Percentiles rank a stretch among this genome's conserved stretches.
phyloP scores from a whole-genome alignment of 2,888 invertebrate genomes.

The Oscheius sp. region DNA sequence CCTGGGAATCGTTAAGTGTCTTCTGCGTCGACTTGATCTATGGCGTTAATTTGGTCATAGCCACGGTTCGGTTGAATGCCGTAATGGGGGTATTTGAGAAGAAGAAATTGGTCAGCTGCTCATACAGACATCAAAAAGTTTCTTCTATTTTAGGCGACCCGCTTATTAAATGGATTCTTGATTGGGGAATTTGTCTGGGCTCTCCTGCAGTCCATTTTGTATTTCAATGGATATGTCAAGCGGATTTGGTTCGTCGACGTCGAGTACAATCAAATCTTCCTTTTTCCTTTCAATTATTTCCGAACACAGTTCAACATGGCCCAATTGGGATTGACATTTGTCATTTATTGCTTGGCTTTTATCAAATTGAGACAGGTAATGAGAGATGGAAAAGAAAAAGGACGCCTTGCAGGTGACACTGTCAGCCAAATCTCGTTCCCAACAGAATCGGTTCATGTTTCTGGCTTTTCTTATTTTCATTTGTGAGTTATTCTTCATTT shows the following conservation, averaged over 20 bases:
- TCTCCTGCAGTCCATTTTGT: background rate
- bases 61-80: constrained; percentile 13
- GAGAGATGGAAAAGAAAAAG: background rate
- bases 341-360: constrained; percentile 12
- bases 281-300: background rate
- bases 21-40: constrained; percentile 19
- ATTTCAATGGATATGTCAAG: constrained; percentile 10
- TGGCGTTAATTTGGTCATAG: constrained; percentile 12
- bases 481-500: constrained; percentile 4
- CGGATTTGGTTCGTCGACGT: constrained; percentile 5
- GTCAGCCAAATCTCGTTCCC: background rate
- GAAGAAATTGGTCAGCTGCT: background rate
- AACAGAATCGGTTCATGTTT: constrained; percentile 8
- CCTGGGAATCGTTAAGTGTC: constrained; percentile 22
- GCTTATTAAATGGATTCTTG: background rate
- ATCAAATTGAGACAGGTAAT: background rate
- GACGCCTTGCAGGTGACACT: background rate
- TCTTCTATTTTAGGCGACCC: background rate
- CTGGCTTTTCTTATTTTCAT: constrained; percentile 8
- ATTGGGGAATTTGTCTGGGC: constrained; percentile 15
- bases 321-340: constrained; percentile 1
- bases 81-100: background rate
- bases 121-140: background rate
- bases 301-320: constrained; percentile 5
- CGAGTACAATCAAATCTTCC: background rate